A percentile compares a stretch with the other conserved stretches of the same genome.
phyloP scores from a whole-genome alignment of 2,113 vertebrate species.

The Mixornis gularis region DNA sequence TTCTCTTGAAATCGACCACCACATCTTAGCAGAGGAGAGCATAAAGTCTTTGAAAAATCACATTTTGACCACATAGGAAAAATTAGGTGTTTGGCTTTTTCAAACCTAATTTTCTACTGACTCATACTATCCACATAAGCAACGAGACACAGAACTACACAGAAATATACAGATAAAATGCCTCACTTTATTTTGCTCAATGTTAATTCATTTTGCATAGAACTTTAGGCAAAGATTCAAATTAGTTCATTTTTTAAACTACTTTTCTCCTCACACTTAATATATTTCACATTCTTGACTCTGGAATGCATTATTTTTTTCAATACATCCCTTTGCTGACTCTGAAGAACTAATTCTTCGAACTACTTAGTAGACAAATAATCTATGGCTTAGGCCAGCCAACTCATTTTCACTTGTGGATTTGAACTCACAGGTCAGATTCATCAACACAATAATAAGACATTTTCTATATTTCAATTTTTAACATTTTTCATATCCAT shows the following conservation, averaged over 20 bases:
- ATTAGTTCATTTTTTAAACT: neutral
- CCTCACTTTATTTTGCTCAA: neutral
- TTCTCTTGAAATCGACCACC: neutral
- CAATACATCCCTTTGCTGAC: neutral
- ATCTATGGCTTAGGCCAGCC: neutral
- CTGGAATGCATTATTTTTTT: neutral
- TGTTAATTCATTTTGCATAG: neutral
- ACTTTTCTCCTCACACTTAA: neutral
- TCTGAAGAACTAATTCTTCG: neutral
- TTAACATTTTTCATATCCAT: slow-evolving; percentile 9
- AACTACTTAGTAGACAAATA: neutral
- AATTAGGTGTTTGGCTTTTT: neutral
- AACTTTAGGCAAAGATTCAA: neutral
- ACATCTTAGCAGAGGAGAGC: neutral
- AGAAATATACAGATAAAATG: neutral
- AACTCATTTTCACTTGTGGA: neutral
- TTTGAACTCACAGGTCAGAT: neutral
- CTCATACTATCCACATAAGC: neutral
- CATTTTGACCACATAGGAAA: neutral
- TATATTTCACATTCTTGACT: neutral
- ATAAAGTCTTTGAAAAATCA: neutral
- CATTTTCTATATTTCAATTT: slow-evolving; percentile 12
- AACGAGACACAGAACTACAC: neutral
- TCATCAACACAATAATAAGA: neutral
- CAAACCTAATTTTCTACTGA: neutral